phyloP scores from a whole-genome alignment of 2,797 vertebrate genomes.

The Lutra lutra region DNA sequence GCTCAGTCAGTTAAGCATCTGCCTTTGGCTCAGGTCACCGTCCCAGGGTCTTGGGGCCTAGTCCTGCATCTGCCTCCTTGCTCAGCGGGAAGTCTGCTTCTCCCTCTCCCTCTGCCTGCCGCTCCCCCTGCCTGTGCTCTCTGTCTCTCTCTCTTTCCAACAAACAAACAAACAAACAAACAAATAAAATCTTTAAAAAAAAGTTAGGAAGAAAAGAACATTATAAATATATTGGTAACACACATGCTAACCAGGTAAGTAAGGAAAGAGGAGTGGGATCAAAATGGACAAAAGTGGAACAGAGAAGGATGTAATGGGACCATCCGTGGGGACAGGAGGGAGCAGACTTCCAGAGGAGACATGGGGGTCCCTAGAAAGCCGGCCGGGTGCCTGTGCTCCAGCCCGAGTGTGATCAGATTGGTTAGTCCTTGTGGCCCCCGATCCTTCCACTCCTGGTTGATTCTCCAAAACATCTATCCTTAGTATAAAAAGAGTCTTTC shows the following conservation, averaged over 20 bases:
- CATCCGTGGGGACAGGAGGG: fast-evolving
- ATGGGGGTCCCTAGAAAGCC: background rate
- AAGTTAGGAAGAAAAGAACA: background rate
- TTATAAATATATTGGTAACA: background rate
- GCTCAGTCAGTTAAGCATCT: no score
- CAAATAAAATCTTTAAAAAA: no score
- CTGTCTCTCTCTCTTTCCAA: no score
- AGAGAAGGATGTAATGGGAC: background rate
- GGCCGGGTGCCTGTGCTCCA: fast-evolving
- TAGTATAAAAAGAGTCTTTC: background rate
- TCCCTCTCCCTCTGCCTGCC: no score
- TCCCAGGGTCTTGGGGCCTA: no score
- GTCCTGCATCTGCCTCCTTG: no score
- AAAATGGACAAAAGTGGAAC: background rate
- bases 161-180: no score
- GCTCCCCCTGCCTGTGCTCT: no score
- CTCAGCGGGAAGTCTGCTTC: no score
- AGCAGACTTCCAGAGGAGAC: background rate
- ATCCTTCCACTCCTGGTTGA: background rate
- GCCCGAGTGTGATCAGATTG: fast-evolving
- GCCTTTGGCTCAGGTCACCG: no score
- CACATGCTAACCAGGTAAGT: background rate
- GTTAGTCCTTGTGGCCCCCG: background rate
- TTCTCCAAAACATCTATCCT: background rate
- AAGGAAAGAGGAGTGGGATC: background rate